Evolutionary conservation across 2,888 invertebrate species (phyloP), one percentile per base, ranked within the genome.

Genomic region (Rotaria socialis): DNA sequence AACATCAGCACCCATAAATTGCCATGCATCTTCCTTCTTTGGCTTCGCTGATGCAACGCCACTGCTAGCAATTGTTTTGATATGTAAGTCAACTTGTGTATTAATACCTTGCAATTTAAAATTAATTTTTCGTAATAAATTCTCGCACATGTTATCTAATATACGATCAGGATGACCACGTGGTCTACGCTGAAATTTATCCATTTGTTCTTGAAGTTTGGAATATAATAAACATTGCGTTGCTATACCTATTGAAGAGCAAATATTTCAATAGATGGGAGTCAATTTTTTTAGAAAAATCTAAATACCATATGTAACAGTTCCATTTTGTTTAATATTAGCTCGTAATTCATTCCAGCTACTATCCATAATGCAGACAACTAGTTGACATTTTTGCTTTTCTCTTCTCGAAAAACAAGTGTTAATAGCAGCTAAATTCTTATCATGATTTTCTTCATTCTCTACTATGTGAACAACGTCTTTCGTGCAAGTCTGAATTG

Each of bases 91-190:
- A 24, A 80, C 80, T 80, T 47, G 2, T 24, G 47, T 80, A 47
- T 80, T 80, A 80, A 80, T 43, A 24, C 80, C 80, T 47, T 80
- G 43, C 80, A 47, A 47, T 80, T 80, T 80, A n/a, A 47, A 80
- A 80, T 80, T 80, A 3, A 80, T 43, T 80, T 80, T 80, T 47
- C 47, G 7, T 80, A 80, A 47, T 80, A 80, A 47, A 47, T 80
- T 80, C 47, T 80, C 80, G n/a, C 80, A 80, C 43, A 47, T 47
- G 47, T 80, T 80, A 80, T 80, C 67, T 67, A 67, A 35, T 35
- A 67, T 35, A 67, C 67, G 67, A 67, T 67, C 67, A 19, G 67
- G 35, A 67, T 35, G 35, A 27, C 67, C 67, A 35, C 67, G 67
- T 14, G 35, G 67, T 35, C 35, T 35, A 67, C 67, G 67, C 14